phyloP scores from a whole-genome alignment of 2,888 invertebrate species.

The Trypoxylon attenuatum region DNA sequence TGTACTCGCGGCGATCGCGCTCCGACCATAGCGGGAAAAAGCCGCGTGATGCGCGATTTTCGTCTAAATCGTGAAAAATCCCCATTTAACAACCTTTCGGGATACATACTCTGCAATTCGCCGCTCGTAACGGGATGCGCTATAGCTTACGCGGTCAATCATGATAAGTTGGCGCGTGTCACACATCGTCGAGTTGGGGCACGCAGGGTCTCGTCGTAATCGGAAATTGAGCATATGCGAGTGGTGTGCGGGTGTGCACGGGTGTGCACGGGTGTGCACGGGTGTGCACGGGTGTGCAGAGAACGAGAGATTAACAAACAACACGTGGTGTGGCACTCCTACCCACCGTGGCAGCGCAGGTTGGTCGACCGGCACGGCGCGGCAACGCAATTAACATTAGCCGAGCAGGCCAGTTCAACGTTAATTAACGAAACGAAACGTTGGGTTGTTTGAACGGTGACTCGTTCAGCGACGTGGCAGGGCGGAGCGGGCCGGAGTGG shows the following conservation, averaged over 20 bases:
- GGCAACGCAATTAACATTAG: too few relatives aligned
- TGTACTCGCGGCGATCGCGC: too few relatives aligned
- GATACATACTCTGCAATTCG: conserved; percentile 50
- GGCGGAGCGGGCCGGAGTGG: conserved; percentile 9
- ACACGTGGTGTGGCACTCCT: conserved; percentile 54
- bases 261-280: too few relatives aligned
- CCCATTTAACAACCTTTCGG: conserved; percentile 44
- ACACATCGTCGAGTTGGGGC: conserved; percentile 27
- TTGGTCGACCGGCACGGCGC: conserved; percentile 56
- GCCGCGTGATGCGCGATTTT: conserved; percentile 53
- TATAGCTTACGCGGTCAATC: too few relatives aligned
- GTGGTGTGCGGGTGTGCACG: too few relatives aligned
- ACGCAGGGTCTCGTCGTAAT: conserved; percentile 15
- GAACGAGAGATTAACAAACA: conserved; percentile 45
- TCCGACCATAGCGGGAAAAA: conserved; percentile 35
- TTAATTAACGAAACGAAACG: conserved; percentile 68
- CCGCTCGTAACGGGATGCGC: conserved; percentile 50
- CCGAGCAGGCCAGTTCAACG: conserved; percentile 61
- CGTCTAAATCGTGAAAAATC: conserved; percentile 50
- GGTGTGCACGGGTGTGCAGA: too few relatives aligned
- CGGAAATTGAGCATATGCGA: conserved; percentile 29
- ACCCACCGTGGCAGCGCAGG: conserved; percentile 45
- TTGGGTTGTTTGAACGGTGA: conserved; percentile 32
- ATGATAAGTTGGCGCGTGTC: too few relatives aligned
- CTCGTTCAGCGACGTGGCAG: conserved; percentile 6